Base-by-base conservation (phyloP, 2,113 vertebrate species). In the Callospermophilus lateralis region DNA sequence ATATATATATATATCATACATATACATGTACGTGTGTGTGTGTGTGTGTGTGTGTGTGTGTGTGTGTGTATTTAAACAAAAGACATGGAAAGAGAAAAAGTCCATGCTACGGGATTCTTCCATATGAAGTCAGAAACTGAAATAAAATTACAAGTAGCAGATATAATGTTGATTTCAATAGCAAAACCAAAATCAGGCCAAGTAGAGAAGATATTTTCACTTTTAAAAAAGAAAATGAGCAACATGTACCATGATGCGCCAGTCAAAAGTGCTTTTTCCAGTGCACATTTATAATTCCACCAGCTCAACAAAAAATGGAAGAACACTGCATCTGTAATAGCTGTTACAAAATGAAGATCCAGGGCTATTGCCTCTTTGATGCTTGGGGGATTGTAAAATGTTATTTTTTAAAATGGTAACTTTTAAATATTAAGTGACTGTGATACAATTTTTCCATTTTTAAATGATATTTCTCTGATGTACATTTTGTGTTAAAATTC, bases 71-170 rank as follows among this genome's bases (percentile, higher is more conserved):
- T 51, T 39, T 79, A 48, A 70, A 10, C 16, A 51, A 68, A 81
- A 96, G 53, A 89, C 81, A 94, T 63, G 22, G 53, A 84, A 78
- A 72, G 24, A 77, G n/a, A 91, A 92, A 16, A 68, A 26, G 34
- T 32, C 65, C 74, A 8, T 39, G 9, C 13, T 13, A 1, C 77
- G 20, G 15, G 73, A 55, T 11, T 65, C 32, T 76, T 48, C 32
- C 3, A 53, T 34, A 13, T 3, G 8, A 83, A 73, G 73, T 90
- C 61, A 48, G 80, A 92, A 78, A 53, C 20, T 12, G 53, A 73
- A 30, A 13, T 45, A 89, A 76, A 85, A 85, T 58, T 84, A 15
- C 15, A 61, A 93, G 63, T 67, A 61, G n/a, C 81, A 45, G 68
- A 76, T 51, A 26, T 63, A 24, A 70, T 34, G 39, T 4, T 53